Evolutionary conservation across 2,888 invertebrate genomes (phyloP), one percentile per base, ranked within the genome.

Genomic region (Parnassius apollo): DNA sequence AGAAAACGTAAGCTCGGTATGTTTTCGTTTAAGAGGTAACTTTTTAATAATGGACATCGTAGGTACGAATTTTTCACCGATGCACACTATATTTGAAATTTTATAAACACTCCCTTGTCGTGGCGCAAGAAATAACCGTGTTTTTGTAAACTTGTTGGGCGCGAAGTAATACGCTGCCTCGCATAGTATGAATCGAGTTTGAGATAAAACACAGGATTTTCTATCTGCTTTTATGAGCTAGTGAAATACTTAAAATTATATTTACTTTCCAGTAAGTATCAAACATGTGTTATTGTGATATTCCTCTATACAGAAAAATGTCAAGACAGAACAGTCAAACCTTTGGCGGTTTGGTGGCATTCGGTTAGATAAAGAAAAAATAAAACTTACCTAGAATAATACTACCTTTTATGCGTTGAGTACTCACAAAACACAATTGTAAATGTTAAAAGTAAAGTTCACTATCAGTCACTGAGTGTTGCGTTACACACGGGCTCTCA

Each of bases 401-500:
- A 51, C 22, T 60, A 50, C 18, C 42, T 55, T 54, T 22, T 49
- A 35, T 57, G 25, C 10, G 25, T 35, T 51, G 22, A 44, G n/a
- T n/a, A 18, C 10, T 46, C 61, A 64, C 58, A 60, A 50, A 70
- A 74, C 55, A 63, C 77, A 74, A 70, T 70, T 61, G 58, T 66
- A 65, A 71, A 68, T 67, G 77, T 82, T 75, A 76, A 68, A 75
- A 69, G 68, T 64, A 68, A 75, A 46, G 75, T 68, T 68, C 81
- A 81, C 78, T 67, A 71, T 78, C 66, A 77, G 80, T 81, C 80
- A 85, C 88, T 81, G 74, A 73, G 66, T 73, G 74, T 71, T 73
- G 73, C 72, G 79, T 82, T 75, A 76, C 81, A 78, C 72, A 73
- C 81, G 74, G 75, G 75, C 74, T 78, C 77, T 76, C 81, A 81